Evolutionary conservation across 2,888 invertebrate species (phyloP).

Genomic region (Aethes cnicana): DNA sequence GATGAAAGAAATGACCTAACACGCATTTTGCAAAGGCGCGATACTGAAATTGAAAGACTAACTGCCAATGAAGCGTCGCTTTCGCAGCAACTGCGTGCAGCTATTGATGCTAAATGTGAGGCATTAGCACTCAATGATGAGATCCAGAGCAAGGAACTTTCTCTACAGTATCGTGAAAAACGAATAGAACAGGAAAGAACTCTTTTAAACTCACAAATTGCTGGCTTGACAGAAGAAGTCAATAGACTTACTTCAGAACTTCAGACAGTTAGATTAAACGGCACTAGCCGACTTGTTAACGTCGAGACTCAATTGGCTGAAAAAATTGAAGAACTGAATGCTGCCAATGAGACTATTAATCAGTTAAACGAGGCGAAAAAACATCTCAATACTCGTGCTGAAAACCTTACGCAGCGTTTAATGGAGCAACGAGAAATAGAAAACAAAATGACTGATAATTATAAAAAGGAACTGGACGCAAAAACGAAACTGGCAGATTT

Average conservation of each 20-base stretch:
- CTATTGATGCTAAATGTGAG: constrained; percentile 92
- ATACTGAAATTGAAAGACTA: constrained; percentile 87
- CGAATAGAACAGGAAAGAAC: constrained; percentile 91
- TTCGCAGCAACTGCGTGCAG: constrained; percentile 88
- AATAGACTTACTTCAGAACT: constrained; percentile 90
- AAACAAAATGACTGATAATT: constrained; percentile 88
- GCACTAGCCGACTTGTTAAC: constrained; percentile 82
- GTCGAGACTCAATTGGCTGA: constrained; percentile 89
- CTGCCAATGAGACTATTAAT: constrained; percentile 86
- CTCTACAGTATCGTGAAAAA: constrained; percentile 91
- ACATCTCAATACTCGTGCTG: constrained; percentile 85
- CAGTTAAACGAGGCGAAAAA: constrained; percentile 87
- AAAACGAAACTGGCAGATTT: constrained; percentile 92
- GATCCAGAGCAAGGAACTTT: constrained; percentile 89
- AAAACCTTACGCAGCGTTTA: constrained; percentile 86
- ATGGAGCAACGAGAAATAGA: constrained; percentile 89
- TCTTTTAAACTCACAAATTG: constrained; percentile 89
- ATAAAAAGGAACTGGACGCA: constrained; percentile 90
- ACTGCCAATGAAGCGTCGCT: constrained; percentile 86
- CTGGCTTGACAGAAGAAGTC: constrained; percentile 89
- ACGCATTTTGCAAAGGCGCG: constrained; percentile 87
- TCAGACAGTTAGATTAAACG: constrained; percentile 88
- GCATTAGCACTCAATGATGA: constrained; percentile 91
- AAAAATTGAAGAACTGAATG: constrained; percentile 89
- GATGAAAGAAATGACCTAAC: constrained; percentile 90